Percentiles rank a stretch among this genome's conserved stretches.
phyloP scores from a whole-genome alignment of 2,113 vertebrate species.

The Pedetes capensis region DNA sequence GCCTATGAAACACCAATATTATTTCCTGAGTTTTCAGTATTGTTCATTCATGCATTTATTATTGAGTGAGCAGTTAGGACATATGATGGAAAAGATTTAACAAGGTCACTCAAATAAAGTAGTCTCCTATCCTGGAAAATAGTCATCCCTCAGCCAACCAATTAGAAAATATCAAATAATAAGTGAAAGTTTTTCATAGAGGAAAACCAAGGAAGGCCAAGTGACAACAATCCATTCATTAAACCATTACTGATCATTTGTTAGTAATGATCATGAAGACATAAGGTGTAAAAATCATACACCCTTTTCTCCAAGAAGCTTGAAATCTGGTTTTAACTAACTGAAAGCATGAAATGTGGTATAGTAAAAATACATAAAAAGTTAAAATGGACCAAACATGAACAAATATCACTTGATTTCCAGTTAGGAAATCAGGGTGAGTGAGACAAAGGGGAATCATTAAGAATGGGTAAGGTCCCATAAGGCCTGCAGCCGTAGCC shows the following conservation, averaged over 20 bases:
- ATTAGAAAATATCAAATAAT: background rate
- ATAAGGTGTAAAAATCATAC: background rate
- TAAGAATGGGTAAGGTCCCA: background rate
- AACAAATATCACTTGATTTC: conserved; percentile 12
- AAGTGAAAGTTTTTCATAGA: background rate
- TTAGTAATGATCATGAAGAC: background rate
- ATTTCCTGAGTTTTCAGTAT: background rate
- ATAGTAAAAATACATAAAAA: background rate
- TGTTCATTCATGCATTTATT: background rate
- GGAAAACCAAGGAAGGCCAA: background rate
- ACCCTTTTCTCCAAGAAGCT: background rate
- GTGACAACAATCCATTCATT: background rate
- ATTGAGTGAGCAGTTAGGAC: background rate
- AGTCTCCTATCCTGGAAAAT: background rate
- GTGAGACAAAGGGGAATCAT: background rate
- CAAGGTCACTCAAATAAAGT: background rate
- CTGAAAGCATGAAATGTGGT: background rate
- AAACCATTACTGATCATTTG: background rate
- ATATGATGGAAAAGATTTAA: background rate
- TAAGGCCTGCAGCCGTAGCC: too few species aligned
- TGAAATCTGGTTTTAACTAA: background rate
- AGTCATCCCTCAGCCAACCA: background rate
- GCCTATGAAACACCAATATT: background rate
- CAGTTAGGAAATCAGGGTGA: background rate
- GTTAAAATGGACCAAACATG: background rate